Conservation (phyloP, 2,113 vertebrate species). For the Cephalopterus ornatus region DNA sequence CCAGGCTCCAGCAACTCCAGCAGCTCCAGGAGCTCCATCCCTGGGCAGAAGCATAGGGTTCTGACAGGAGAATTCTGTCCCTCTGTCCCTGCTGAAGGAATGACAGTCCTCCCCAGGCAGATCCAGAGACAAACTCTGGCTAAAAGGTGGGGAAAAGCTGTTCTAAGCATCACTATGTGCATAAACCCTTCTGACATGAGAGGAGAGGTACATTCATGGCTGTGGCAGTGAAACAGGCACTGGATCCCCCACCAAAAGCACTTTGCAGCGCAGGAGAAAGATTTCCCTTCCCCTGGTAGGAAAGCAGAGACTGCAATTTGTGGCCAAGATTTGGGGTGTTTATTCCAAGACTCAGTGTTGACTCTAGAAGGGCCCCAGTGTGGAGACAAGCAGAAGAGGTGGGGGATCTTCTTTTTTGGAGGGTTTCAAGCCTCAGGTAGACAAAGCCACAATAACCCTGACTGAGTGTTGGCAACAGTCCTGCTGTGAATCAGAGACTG, state of each 20-base stretch:
- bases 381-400: not conserved
- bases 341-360: not conserved
- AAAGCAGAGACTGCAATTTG: not conserved
- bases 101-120: not conserved
- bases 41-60: not conserved
- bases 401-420: not conserved
- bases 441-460: not conserved
- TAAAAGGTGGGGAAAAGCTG: not conserved
- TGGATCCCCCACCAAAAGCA: not conserved
- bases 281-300: not conserved
- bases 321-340: not conserved
- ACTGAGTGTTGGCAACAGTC: not conserved
- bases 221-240: not conserved
- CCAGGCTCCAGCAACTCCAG: not conserved
- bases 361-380: not conserved
- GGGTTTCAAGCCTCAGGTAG: not conserved
- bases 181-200: not conserved
- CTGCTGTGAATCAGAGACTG: not conserved
- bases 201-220: too few species aligned
- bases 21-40: not conserved
- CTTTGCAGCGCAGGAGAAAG: not conserved
- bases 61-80: not conserved
- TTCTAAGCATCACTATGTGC: not conserved
- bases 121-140: not conserved
- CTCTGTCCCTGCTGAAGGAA: not conserved